Evolutionary conservation across 2,888 invertebrate species (phyloP).

Genomic region (Bugula neritina): DNA sequence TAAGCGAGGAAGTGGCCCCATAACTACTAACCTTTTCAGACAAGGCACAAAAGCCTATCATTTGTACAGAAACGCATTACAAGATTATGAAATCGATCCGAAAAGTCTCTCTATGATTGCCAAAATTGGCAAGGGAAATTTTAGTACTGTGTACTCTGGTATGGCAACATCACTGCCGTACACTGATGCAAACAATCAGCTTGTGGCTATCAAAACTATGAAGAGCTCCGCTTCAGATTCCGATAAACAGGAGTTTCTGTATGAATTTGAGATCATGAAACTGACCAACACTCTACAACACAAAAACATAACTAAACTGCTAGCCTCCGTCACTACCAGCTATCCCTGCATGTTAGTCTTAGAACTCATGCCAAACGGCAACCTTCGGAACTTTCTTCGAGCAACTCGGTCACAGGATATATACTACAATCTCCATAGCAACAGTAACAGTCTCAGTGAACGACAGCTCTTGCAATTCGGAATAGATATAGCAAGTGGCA

Average conservation of each 20-base stretch:
- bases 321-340: conserved; percentile 2
- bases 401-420: conserved; percentile 61
- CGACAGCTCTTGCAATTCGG: conserved; percentile 4
- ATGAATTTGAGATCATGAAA: conserved; percentile 85
- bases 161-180: background rate
- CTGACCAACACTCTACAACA: conserved; percentile 6
- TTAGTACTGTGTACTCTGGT: conserved; percentile 18
- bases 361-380: conserved; percentile 82
- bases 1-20: background rate
- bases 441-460: conserved; percentile 23
- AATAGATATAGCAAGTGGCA: conserved; percentile 9
- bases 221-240: conserved; percentile 61
- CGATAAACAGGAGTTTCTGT: conserved; percentile 76
- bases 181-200: background rate
- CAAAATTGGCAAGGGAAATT: conserved; percentile 11
- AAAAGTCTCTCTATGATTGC: background rate
- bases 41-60: conserved; percentile 17
- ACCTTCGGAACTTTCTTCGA: conserved; percentile 79
- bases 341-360: conserved; percentile 83
- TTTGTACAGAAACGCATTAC: background rate
- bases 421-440: conserved; percentile 20
- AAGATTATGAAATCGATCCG: background rate
- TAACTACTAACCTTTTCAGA: background rate
- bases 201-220: conserved; percentile 11
- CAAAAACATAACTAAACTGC: conserved; percentile 4